These are phyloP conservation scores for Rhinoraja longicauda DNA, from an alignment of 2,797 vertebrate species.

Conservation along the genomic window DNA sequence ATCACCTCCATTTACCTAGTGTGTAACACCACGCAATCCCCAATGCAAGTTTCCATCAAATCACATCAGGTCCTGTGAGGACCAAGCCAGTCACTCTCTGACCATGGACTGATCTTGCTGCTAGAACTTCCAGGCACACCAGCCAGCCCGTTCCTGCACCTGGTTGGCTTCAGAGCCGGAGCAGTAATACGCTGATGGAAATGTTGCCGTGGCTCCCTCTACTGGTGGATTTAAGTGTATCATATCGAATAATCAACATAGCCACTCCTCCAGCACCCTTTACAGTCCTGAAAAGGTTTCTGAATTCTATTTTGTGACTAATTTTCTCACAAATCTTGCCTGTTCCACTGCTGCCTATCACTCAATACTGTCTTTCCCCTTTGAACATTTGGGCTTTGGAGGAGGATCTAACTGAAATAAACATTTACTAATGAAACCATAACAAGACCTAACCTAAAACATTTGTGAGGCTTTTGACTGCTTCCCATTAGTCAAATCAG, in stretches of 20 bases:
- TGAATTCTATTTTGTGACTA: background rate
- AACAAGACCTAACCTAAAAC: background rate
- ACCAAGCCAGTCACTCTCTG: background rate
- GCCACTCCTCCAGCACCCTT: background rate
- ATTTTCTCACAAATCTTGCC: background rate
- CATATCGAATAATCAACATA: background rate
- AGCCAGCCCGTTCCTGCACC: background rate
- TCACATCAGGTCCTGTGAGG: too few species aligned
- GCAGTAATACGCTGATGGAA: background rate
- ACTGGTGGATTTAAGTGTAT: background rate
- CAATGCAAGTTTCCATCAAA: background rate
- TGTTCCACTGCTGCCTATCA: background rate
- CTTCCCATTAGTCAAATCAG: background rate
- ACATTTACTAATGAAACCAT: too few species aligned
- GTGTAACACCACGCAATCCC: background rate
- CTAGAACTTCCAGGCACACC: background rate
- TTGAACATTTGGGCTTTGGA: background rate
- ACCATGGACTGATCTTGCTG: background rate
- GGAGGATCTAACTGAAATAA: background rate
- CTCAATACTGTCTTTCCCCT: background rate
- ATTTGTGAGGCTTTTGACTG: background rate
- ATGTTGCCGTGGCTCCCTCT: background rate
- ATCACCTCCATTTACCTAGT: background rate
- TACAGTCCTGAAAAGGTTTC: background rate
- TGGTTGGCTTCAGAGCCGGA: background rate